Evolutionary conservation across 2,797 vertebrate species (phyloP).

Genomic region (Bufotes viridis): DNA sequence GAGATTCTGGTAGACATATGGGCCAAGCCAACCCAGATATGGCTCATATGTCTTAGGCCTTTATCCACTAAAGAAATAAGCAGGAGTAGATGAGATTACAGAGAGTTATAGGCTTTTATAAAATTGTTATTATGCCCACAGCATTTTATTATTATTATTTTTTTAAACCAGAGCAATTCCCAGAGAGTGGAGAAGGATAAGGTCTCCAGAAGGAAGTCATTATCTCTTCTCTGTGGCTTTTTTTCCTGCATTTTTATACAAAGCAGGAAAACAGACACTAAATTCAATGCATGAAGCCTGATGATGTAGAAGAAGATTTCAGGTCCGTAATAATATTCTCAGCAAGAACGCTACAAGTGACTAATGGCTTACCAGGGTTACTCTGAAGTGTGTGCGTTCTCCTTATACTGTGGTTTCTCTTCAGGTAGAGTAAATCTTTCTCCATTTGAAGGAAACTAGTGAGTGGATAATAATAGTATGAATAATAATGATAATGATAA

Average conservation of each 20-base stretch:
- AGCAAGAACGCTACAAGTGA: neutral
- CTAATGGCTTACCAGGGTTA: neutral
- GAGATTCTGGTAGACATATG: neutral
- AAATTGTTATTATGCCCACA: neutral
- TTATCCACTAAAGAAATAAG: neutral
- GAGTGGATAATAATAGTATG: neutral
- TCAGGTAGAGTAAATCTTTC: too few species aligned
- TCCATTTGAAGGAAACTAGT: neutral
- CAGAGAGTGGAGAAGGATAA: neutral
- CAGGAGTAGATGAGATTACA: neutral
- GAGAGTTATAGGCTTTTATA: neutral
- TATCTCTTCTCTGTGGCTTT: neutral
- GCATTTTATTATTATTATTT: neutral
- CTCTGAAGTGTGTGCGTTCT: neutral
- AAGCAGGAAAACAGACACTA: neutral
- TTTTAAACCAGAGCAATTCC: neutral
- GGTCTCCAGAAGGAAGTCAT: neutral
- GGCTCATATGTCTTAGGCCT: neutral
- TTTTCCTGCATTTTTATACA: neutral
- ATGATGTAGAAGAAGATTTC: neutral
- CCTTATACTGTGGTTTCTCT: too few species aligned
- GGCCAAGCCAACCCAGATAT: neutral
- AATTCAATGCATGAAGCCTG: neutral
- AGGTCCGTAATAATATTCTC: neutral
- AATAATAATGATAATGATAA: neutral